Percentiles rank a stretch among this genome's conserved stretches.
Evolutionary conservation across 1,140 invertebrate genomes (phyloP).

Genomic region (Maconellicoccus hirsutus): DNA sequence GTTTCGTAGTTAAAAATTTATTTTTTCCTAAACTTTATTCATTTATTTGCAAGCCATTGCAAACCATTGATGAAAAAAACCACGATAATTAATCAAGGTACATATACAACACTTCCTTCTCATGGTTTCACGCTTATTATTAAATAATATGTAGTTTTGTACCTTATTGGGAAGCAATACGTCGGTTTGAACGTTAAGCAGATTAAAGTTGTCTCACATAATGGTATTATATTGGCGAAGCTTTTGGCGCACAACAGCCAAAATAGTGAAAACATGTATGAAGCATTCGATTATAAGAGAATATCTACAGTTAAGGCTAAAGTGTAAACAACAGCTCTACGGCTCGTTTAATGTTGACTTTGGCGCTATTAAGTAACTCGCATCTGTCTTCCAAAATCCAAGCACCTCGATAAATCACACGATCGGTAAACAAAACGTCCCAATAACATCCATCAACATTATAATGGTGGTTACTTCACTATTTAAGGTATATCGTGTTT

Average conservation of each 20-base stretch:
- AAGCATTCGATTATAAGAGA: slow-evolving; percentile 13
- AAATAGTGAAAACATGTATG: slow-evolving; percentile 12
- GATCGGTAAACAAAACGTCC: slow-evolving; percentile 15
- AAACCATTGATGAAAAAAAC: too few relatives aligned
- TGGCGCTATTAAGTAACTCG: slow-evolving; percentile 20
- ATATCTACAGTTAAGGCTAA: slow-evolving; percentile 11
- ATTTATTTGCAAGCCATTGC: too few relatives aligned
- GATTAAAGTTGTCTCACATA: slow-evolving; percentile 5
- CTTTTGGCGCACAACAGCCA: background rate
- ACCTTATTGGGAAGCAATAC: background rate
- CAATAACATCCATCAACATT: slow-evolving; percentile 16
- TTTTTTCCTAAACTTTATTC: too few relatives aligned
- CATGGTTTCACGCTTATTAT: background rate
- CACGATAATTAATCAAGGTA: too few relatives aligned
- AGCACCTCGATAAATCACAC: slow-evolving; percentile 22
- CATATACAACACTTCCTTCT: too few relatives aligned
- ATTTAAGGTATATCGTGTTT: background rate
- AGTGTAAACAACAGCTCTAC: slow-evolving; percentile 18
- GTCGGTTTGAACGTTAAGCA: background rate
- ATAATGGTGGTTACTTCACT: slow-evolving; percentile 6
- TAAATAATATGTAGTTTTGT: background rate
- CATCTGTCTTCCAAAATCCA: slow-evolving; percentile 18
- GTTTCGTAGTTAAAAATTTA: too few relatives aligned
- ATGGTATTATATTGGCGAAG: slow-evolving; percentile 14
- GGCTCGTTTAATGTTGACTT: slow-evolving; percentile 21